Percentiles rank a stretch among this genome's conserved stretches.
Conservation (phyloP, 2,888 invertebrate genomes). For the Strigamia crassipes region DNA sequence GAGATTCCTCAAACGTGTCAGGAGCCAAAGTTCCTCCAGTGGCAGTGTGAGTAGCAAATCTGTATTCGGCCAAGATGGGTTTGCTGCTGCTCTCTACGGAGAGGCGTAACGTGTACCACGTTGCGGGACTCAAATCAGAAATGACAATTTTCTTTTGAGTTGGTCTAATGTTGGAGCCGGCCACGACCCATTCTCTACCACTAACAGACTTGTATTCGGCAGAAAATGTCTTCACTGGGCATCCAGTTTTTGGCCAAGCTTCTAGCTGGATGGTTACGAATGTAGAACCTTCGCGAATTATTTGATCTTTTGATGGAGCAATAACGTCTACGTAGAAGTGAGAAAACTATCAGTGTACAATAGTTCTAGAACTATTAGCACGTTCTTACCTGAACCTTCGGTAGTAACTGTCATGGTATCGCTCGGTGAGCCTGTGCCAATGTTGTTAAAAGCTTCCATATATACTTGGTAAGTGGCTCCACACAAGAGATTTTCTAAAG, state of each 20-base stretch:
- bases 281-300: conserved; percentile 47
- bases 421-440: neutral
- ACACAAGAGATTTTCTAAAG: conserved; percentile 1
- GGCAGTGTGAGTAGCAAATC: conserved; percentile 35
- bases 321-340: neutral
- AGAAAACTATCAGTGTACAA: neutral
- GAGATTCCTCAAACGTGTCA: neutral
- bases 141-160: conserved; percentile 22
- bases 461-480: conserved; percentile 6
- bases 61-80: conserved; percentile 6
- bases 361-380: neutral
- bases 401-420: neutral
- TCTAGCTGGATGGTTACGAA: conserved; percentile 48
- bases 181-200: neutral
- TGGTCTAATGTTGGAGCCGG: neutral
- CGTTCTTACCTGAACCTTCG: neutral
- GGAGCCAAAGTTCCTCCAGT: conserved; percentile 20
- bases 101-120: conserved; percentile 43
- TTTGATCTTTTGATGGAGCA: conserved; percentile 44
- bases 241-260: conserved; percentile 44
- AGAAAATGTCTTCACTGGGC: conserved; percentile 38
- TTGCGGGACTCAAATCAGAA: conserved; percentile 32
- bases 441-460: conserved; percentile 2
- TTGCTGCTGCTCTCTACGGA: neutral
- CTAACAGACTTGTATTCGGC: conserved; percentile 8